Evolutionary conservation across 1,140 invertebrate genomes (phyloP), one percentile per base, ranked within the genome.

Genomic region (Leptinotarsa texana): DNA sequence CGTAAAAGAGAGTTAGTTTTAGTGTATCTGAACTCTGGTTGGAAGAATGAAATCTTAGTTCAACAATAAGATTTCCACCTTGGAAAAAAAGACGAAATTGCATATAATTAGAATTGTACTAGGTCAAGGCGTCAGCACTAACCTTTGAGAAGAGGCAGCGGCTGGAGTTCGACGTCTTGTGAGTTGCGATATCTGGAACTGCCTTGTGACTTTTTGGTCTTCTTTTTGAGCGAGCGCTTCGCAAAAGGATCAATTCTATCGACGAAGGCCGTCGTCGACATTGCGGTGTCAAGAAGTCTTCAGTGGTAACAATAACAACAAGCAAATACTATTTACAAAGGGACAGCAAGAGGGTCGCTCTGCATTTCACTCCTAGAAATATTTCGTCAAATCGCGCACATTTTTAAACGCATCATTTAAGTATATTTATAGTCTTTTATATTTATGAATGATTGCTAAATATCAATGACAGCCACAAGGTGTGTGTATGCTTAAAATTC

Each of bases 171-270:
- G 79, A 95, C 93, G 86, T 96, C 95, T 86, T 94, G 94, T 73
- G 93, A 94, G 85, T 95, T 95, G 82, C 94, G 90, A 85, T 96
- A 97, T 74, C 95, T 88, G 48, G 95, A 96, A 75, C 95, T 96
- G 78, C 95, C 95, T 87, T 96, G 95, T 82, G 94, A 95, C 86
- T 95, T 95, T 88, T 95, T 96, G 79, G 94, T 93, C 86, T 96
- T 96, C 89, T 96, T 96, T 88, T 96, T 96, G 78, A 96, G 86
- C 79, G 94, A 96, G 83, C 94, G 90, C 89, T 96, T 96, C 78
- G 94, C 93, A 87, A 96, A 96, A 80, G 95, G 95, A 89, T 97
- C 95, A 90, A 97, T 96, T 86, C 94, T 93, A 90, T 97, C 95
- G 87, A 96, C 94, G 91, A 97, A 95, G 88, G 90, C 90, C 88